Conservation (phyloP, 2,797 vertebrate species). For the Micrastur ruficollis region DNA sequence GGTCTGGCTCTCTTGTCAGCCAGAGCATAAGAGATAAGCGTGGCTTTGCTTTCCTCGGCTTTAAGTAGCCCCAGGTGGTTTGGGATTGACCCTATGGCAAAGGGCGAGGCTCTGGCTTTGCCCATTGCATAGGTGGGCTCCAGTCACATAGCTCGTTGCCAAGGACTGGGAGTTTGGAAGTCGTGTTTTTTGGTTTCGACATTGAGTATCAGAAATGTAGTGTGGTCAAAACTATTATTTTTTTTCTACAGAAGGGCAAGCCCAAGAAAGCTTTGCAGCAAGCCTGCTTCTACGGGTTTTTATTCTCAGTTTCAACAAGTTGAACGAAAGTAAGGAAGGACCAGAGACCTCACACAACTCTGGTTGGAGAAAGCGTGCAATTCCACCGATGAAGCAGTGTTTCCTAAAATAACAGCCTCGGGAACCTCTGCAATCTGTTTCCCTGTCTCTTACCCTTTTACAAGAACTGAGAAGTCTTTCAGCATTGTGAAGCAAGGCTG, state of each 20-base stretch:
- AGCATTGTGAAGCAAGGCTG: constrained; percentile 63
- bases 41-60: background rate
- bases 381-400: constrained; percentile 54
- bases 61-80: background rate
- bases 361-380: constrained; percentile 47
- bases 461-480: constrained; percentile 74
- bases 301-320: background rate
- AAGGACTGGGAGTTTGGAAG: background rate
- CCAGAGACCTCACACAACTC: constrained; percentile 11
- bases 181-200: background rate
- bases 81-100: background rate
- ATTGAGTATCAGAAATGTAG: background rate
- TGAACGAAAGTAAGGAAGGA: background rate
- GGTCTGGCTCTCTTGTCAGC: background rate
- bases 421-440: constrained; percentile 69
- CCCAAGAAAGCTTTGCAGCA: background rate
- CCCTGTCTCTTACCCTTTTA: constrained; percentile 56
- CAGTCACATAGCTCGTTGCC: background rate
- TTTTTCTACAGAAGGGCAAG: background rate
- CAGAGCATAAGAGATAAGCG: background rate
- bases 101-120: background rate
- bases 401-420: constrained; percentile 74
- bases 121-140: background rate
- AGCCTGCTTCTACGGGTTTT: background rate
- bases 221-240: background rate